phyloP scores from a whole-genome alignment of 2,797 vertebrate genomes.

The Poecilia picta region DNA sequence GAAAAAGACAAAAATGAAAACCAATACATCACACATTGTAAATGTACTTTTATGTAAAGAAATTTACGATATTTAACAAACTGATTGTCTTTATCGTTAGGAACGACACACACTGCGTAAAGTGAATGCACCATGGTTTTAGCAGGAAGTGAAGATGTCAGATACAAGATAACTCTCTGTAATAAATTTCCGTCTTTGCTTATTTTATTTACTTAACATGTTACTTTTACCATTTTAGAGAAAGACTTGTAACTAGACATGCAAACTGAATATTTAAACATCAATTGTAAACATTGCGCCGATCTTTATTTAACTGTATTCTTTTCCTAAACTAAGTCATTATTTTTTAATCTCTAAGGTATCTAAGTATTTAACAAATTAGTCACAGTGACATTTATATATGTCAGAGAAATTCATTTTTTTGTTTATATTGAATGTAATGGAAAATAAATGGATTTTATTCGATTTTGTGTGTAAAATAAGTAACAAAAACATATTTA shows the following conservation, averaged over 20 bases:
- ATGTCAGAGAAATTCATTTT: background rate
- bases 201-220: conserved; percentile 5
- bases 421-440: background rate
- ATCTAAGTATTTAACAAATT: background rate
- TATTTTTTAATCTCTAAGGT: background rate
- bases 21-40: background rate
- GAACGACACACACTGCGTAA: accelerated
- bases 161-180: conserved; percentile 30
- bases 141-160: conserved; percentile 47
- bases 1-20: background rate
- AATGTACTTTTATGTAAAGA: background rate
- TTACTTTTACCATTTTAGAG: background rate
- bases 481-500: background rate
- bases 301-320: background rate
- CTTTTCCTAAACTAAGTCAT: background rate
- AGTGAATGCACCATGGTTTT: conserved; percentile 10
- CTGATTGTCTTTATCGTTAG: too few relatives aligned
- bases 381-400: background rate
- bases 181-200: conserved; percentile 32
- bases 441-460: background rate
- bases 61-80: background rate
- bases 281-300: background rate
- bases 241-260: background rate
- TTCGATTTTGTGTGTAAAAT: background rate
- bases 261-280: background rate